phyloP scores from a whole-genome alignment of 2,888 invertebrate species.

The Chalcosyrphus nemorum region DNA sequence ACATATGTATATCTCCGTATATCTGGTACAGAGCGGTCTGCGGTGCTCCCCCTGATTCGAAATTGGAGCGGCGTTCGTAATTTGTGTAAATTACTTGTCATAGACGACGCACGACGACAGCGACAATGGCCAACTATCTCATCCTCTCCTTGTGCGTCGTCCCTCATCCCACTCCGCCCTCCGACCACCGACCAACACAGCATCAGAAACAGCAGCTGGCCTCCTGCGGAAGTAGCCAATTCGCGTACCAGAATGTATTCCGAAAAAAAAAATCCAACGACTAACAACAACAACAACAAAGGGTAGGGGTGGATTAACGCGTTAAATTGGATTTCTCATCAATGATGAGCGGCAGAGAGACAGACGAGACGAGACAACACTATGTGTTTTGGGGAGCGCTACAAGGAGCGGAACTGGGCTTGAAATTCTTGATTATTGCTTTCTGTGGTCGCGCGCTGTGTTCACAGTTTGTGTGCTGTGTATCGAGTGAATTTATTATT shows the following conservation, averaged over 20 bases:
- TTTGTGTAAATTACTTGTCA: constrained; percentile 73
- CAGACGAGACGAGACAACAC: neutral
- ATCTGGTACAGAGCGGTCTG: constrained; percentile 19
- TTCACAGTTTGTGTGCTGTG: neutral
- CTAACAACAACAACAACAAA: constrained; percentile 10
- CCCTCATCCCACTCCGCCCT: neutral
- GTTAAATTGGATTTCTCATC: constrained; percentile 72
- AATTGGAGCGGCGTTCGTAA: constrained; percentile 71
- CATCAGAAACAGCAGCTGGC: constrained; percentile 53
- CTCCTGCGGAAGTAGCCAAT: constrained; percentile 73
- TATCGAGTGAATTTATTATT: constrained; percentile 27
- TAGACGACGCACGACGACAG: constrained; percentile 69
- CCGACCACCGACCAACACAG: constrained; percentile 36
- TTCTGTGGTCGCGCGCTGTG: constrained; percentile 57
- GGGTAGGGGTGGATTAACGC: constrained; percentile 70
- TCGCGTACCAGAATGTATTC: constrained; percentile 40
- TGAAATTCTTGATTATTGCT: constrained; percentile 68
- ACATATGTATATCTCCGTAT: neutral
- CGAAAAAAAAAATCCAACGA: constrained; percentile 39
- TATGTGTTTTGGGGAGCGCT: no score
- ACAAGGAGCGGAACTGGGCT: constrained; percentile 57
- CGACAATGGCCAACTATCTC: constrained; percentile 65
- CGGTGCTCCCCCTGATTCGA: constrained; percentile 35
- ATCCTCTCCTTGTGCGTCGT: neutral
- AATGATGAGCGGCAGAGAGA: constrained; percentile 45